Conservation (phyloP, 2,113 vertebrate genomes). For the Tor tambroides region DNA sequence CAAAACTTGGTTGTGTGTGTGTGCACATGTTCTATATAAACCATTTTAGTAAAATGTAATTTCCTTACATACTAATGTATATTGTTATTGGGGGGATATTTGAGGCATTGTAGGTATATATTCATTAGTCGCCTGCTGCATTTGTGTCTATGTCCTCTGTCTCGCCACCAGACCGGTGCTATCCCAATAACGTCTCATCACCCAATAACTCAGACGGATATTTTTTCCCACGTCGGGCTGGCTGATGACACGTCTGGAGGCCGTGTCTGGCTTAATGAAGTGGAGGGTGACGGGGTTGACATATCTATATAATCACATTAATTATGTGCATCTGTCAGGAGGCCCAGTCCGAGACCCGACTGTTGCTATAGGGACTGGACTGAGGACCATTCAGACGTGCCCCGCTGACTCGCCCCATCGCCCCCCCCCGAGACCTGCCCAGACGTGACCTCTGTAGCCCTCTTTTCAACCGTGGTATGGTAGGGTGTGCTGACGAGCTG, state of each 20-base stretch:
- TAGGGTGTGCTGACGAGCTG: constrained; percentile 45
- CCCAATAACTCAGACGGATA: constrained; percentile 1
- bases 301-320: constrained; percentile 71
- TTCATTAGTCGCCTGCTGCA: neutral
- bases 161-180: neutral
- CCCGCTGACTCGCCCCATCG: constrained; percentile 72
- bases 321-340: constrained; percentile 68
- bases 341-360: constrained; percentile 56
- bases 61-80: neutral
- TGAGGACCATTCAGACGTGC: constrained; percentile 71
- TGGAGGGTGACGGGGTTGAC: constrained; percentile 67
- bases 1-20: neutral
- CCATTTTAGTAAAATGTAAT: neutral
- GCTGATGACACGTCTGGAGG: constrained; percentile 46
- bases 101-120: neutral
- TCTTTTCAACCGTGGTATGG: constrained; percentile 65
- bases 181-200: neutral
- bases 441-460: constrained; percentile 80
- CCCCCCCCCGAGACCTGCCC: constrained; percentile 77
- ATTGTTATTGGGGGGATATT: neutral
- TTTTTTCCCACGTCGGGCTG: constrained; percentile 35
- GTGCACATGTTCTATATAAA: neutral
- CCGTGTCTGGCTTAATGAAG: constrained; percentile 60
- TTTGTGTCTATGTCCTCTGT: neutral
- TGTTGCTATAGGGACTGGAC: constrained; percentile 74